Conservation (phyloP, 2,113 vertebrate species). For the Podarcis cretensis region DNA sequence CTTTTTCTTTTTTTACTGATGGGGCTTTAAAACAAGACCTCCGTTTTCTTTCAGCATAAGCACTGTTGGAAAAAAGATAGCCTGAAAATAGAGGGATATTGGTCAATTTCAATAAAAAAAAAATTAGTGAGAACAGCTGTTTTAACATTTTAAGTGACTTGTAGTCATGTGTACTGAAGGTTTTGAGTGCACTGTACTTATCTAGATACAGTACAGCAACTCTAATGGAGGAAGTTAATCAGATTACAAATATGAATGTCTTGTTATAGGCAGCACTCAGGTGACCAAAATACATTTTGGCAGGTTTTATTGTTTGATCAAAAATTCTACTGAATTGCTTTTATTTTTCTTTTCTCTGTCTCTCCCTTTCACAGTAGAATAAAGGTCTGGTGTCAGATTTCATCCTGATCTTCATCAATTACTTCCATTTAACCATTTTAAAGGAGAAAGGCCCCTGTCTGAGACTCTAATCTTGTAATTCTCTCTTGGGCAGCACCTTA, state of each 20-base stretch:
- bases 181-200: neutral
- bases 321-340: conserved; percentile 53
- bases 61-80: neutral
- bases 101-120: neutral
- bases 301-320: conserved; percentile 57
- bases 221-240: conserved; percentile 28
- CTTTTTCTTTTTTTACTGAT: neutral
- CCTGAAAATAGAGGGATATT: neutral
- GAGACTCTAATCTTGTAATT: conserved; percentile 38
- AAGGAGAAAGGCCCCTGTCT: conserved; percentile 45
- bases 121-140: neutral
- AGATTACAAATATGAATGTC: conserved; percentile 26
- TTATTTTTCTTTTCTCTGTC: conserved; percentile 55
- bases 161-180: neutral
- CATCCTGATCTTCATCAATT: conserved; percentile 52
- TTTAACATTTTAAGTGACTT: conserved; percentile 31
- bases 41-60: neutral
- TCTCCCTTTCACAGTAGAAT: conserved; percentile 62
- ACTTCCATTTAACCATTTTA: conserved; percentile 57
- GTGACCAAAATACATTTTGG: conserved; percentile 50
- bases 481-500: conserved; percentile 33
- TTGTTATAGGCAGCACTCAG: conserved; percentile 12
- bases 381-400: conserved; percentile 57
- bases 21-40: neutral
- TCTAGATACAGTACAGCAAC: conserved; percentile 32